Base-by-base conservation (phyloP, 1,140 invertebrate genomes). In the Probaryconus sp. region DNA sequence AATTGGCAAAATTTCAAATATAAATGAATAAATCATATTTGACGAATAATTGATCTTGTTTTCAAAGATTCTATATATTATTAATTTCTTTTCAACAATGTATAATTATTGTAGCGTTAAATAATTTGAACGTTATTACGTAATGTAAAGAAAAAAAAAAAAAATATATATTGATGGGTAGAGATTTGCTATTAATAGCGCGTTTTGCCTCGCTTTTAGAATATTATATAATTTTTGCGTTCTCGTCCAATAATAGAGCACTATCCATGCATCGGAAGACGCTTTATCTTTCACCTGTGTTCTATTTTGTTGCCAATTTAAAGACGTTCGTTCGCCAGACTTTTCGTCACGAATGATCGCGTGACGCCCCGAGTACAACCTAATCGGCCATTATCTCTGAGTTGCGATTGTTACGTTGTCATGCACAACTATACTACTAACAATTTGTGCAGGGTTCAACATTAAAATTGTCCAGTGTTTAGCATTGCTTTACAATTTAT, bases 341-440 rank as follows among this genome's bases (percentile, higher is more conserved):
- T 73, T 73, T 67, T 73, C 70, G 61, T 67, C 61, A 73, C 70
- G 70, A 73, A 67, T 60, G 38, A 38, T 72, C 48, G 70, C 61
- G 70, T 65, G 70, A 73, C 40, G 55, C 50, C 56, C 48, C 50
- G 30, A 11, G 43, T 13, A 6, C 26, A 17, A 26, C 4, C 51
- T 53, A 60, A 72, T 72, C 69, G 60, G 3, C 47, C 21, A 65
- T 72, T 58, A 65, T 65, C 47, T 58, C 9, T 50, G 55, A 63
- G 51, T 50, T 47, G 58, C 43, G 65, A 60, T 61, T 56, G 58
- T 56, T 63, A 20, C 35, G 33, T 63, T 71, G 61, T 56, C 58
- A 42, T 20, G 48, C 13, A 13, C 7, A 28, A 16, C 24, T 14
- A 18, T 2, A 33, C 17, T n/a, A 7, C 17, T 1, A 14, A 9